These are phyloP conservation scores for Psix sp. DNA, from an alignment of 1,140 invertebrate species.

Conservation along the genomic window DNA sequence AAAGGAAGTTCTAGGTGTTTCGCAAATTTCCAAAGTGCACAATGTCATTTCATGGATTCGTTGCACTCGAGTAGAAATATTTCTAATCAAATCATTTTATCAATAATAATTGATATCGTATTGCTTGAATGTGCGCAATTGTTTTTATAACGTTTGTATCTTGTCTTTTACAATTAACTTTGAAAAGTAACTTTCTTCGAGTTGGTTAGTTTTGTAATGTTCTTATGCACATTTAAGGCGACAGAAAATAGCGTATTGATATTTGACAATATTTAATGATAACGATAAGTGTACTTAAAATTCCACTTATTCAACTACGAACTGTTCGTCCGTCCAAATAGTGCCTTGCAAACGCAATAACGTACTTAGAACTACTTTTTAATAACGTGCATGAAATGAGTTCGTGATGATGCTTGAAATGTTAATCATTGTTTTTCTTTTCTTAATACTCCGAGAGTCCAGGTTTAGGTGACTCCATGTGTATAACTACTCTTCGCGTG, in stretches of 20 bases:
- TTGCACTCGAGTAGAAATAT: too few species aligned
- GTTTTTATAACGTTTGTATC: too few species aligned
- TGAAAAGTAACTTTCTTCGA: background rate
- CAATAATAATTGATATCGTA: too few species aligned
- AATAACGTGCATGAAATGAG: background rate
- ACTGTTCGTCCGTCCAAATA: slow-evolving; percentile 21
- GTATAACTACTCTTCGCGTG: too few species aligned
- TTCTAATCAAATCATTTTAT: too few species aligned
- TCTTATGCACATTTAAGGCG: background rate
- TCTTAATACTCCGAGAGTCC: too few species aligned
- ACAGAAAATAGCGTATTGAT: slow-evolving; percentile 1
- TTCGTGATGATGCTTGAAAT: too few species aligned
- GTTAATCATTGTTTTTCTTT: background rate
- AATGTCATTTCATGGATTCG: too few species aligned
- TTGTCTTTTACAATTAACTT: background rate
- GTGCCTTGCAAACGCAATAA: slow-evolving; percentile 17
- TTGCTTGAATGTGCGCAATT: too few species aligned
- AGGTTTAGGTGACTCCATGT: too few species aligned
- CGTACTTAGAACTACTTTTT: background rate
- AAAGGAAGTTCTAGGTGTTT: too few species aligned
- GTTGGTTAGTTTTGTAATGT: background rate
- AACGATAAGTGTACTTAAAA: slow-evolving; percentile 24
- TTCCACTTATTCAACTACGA: background rate
- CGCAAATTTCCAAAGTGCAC: too few species aligned
- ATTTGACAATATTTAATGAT: slow-evolving; percentile 20